Conservation (phyloP, 2,797 vertebrate genomes). For the Mormyrops attenuatus region DNA sequence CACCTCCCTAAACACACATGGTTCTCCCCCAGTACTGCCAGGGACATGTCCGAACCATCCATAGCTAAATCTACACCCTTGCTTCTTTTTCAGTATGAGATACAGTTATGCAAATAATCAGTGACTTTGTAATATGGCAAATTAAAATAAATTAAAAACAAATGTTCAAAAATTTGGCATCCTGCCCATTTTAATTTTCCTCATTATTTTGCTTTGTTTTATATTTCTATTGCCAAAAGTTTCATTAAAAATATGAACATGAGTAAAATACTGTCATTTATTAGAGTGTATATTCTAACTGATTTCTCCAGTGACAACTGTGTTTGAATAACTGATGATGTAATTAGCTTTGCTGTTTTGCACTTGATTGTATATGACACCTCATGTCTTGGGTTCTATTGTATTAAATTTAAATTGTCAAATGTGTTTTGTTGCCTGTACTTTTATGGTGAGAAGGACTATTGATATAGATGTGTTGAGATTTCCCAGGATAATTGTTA, state of each 20-base stretch:
- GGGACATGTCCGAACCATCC: neutral
- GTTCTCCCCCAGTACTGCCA: neutral
- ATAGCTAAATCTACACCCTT: neutral
- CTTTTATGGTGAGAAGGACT: neutral
- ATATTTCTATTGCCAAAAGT: neutral
- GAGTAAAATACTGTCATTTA: neutral
- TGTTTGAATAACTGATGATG: neutral
- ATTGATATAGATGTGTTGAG: neutral
- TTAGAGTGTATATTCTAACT: neutral
- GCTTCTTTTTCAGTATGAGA: neutral
- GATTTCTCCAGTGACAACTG: neutral
- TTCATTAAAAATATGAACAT: neutral
- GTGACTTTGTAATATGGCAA: neutral
- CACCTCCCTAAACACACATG: neutral
- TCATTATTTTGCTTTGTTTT: neutral
- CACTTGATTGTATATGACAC: neutral
- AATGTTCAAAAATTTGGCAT: neutral
- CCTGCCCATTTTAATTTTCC: neutral
- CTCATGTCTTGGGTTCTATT: neutral
- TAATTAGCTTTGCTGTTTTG: neutral
- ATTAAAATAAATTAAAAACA: neutral
- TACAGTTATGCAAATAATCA: neutral
- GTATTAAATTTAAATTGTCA: slow-evolving; percentile 8
- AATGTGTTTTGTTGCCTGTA: neutral
- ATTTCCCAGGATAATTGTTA: neutral